Evolutionary conservation across 2,888 invertebrate genomes (phyloP).

Genomic region (Pachycephus smyrnensis): DNA sequence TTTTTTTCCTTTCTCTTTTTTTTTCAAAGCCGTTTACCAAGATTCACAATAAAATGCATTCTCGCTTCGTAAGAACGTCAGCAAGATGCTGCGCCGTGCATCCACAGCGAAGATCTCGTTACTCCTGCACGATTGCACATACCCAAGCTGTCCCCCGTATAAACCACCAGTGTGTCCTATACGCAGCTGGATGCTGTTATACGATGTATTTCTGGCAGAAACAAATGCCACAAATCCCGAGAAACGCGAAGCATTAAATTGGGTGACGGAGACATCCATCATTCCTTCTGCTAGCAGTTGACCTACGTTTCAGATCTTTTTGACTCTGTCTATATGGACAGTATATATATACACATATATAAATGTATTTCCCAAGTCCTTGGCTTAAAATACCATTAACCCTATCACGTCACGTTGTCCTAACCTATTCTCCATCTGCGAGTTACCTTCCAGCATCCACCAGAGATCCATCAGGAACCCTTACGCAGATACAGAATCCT

Average conservation of each 20-base stretch:
- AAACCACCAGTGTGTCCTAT: background rate
- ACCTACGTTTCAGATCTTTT: background rate
- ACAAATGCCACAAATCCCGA: slow-evolving; percentile 25
- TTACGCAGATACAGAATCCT: background rate
- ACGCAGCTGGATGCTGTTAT: slow-evolving; percentile 2
- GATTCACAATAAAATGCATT: background rate
- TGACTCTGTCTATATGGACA: background rate
- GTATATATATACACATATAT: too few relatives aligned
- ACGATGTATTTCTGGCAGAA: slow-evolving; percentile 24
- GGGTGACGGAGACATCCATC: slow-evolving; percentile 27
- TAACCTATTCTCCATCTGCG: background rate
- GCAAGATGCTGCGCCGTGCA: background rate
- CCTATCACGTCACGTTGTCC: slow-evolving; percentile 9
- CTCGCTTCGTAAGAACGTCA: background rate
- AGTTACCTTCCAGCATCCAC: background rate
- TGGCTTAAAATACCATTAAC: slow-evolving; percentile 20
- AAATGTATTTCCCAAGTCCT: background rate
- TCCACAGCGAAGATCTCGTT: background rate
- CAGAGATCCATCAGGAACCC: background rate
- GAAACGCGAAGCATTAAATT: slow-evolving; percentile 30
- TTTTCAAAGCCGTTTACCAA: background rate
- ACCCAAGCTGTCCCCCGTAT: background rate
- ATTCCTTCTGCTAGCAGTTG: slow-evolving; percentile 15
- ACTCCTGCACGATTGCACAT: background rate
- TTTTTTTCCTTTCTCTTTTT: background rate